Conservation (phyloP, 2,888 invertebrate genomes). For the Zaprionus bogoriensis region DNA sequence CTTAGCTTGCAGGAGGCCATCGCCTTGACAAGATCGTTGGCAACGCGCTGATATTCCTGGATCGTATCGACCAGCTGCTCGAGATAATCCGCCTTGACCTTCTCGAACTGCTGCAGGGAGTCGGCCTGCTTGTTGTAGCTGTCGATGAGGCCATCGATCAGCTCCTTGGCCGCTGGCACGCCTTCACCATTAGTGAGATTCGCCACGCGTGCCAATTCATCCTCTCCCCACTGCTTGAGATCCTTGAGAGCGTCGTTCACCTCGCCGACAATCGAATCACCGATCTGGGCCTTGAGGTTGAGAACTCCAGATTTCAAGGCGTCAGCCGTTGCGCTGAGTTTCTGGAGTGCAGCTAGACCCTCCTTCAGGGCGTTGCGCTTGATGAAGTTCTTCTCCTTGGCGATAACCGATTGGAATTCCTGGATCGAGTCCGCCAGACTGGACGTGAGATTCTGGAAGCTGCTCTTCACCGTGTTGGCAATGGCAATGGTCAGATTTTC, state of each 20-base stretch:
- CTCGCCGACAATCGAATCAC: not conserved
- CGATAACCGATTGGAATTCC: not conserved
- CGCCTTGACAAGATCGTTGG: not conserved
- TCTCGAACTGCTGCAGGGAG: not conserved
- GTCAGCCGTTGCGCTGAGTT: not conserved
- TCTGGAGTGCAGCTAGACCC: not conserved
- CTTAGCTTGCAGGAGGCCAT: not conserved
- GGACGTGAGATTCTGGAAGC: not conserved
- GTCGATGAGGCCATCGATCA: not conserved
- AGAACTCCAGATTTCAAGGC: too few species aligned
- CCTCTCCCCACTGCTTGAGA: not conserved
- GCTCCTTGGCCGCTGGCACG: not conserved
- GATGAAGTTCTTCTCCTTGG: not conserved
- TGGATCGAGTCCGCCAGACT: not conserved
- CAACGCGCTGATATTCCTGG: not conserved
- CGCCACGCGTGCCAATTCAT: not conserved
- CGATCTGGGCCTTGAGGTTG: not conserved
- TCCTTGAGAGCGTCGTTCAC: not conserved
- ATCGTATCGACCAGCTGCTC: not conserved
- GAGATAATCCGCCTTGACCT: not conserved
- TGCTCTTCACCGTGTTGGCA: not conserved
- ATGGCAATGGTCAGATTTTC: conserved; percentile 9
- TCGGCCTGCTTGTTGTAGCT: not conserved
- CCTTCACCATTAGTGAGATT: not conserved
- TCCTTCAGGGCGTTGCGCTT: not conserved